These are phyloP conservation scores for Periplaneta americana DNA, from an alignment of 1,140 invertebrate genomes.

Conservation along the genomic window DNA sequence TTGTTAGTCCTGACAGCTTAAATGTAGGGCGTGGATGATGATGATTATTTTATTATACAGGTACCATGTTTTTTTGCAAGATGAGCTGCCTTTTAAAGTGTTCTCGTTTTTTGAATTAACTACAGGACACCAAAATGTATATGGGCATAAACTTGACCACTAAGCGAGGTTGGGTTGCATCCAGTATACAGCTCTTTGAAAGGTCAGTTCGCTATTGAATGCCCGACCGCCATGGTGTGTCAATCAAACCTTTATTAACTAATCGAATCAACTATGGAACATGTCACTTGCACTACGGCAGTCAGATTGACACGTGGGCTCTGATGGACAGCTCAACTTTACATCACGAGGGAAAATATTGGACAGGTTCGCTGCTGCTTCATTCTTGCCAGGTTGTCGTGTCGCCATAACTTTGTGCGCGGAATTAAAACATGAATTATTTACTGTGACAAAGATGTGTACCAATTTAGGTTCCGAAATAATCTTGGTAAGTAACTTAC, in stretches of 20 bases:
- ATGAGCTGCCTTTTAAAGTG: not conserved
- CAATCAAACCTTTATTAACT: not conserved
- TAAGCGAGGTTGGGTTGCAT: not conserved
- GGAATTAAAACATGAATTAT: too few species aligned
- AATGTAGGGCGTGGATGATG: not conserved
- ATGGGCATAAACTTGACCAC: not conserved
- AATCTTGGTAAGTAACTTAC: too few species aligned
- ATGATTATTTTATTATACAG: too few species aligned
- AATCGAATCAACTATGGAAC: not conserved
- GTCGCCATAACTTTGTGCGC: too few species aligned
- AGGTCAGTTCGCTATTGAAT: not conserved
- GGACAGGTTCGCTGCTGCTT: not conserved
- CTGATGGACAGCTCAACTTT: not conserved
- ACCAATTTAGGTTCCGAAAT: too few species aligned
- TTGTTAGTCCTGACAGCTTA: not conserved
- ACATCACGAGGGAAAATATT: not conserved
- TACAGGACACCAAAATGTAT: not conserved
- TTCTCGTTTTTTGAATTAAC: not conserved
- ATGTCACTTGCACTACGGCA: not conserved
- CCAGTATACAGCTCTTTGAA: not conserved
- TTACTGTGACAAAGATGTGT: too few species aligned
- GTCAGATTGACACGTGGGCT: not conserved
- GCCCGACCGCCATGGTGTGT: not conserved
- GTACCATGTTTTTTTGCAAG: not conserved
- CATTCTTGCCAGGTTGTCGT: not conserved